phyloP scores from a whole-genome alignment of 1,140 invertebrate genomes.

The Diuraphis noxia region DNA sequence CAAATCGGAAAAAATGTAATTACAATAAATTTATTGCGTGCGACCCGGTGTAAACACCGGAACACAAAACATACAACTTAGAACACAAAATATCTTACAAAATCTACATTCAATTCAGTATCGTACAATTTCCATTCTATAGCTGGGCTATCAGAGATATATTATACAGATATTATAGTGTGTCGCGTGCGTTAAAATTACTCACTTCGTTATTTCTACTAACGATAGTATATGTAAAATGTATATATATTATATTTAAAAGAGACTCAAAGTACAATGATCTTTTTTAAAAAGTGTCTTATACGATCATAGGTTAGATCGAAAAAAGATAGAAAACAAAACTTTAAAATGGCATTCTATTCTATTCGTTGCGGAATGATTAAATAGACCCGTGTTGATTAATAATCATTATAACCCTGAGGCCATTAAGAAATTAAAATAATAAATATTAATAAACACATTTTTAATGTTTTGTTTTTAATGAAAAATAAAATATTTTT shows the following conservation, averaged over 20 bases:
- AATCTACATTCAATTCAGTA: background rate
- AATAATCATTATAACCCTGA: no score
- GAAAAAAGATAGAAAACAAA: background rate
- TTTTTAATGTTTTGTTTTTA: no score
- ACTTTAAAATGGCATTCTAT: background rate
- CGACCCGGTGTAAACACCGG: background rate
- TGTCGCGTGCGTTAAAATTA: background rate
- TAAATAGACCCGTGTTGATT: background rate
- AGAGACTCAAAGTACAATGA: no score
- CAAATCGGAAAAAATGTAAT: background rate
- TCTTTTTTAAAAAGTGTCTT: background rate
- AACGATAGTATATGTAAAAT: background rate
- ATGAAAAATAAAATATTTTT: no score
- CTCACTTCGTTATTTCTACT: background rate
- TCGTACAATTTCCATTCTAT: background rate
- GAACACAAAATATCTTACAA: background rate
- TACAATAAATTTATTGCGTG: background rate
- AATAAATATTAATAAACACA: no score
- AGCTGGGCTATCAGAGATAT: background rate
- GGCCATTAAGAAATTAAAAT: no score
- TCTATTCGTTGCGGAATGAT: background rate
- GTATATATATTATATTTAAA: background rate
- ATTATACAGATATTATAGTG: background rate
- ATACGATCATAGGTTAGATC: background rate
- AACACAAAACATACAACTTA: background rate